Base-by-base conservation (phyloP, 2,888 invertebrate genomes). In the Neoscelio sp. region DNA sequence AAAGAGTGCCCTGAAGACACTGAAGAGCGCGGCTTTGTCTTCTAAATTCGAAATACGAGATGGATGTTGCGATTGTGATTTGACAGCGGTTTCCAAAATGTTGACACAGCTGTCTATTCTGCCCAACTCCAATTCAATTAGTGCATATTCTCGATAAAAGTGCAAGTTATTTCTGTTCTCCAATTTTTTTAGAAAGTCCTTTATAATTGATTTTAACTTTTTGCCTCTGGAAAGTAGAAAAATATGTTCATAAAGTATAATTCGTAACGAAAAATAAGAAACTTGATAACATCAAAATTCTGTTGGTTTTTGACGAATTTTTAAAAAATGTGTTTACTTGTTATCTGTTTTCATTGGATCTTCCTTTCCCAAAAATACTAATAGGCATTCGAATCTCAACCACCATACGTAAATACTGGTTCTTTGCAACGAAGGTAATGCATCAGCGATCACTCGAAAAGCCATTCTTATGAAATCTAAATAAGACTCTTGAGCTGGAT, bases 101-200 rank as follows among this genome's bases (percentile, higher is more conserved):
- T 91, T 92, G n/a, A 92, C 80, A 64, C 92, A 91, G 38, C 85
- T 90, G 8, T 92, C 91, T 4, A 85, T 78, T 81, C 91, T 91
- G 10, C 91, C 92, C 26, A 92, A 87, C 87, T 93, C 93, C 56
- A 90, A 90, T 86, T 94, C 94, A 64, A 93, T 91, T 48, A 94
- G 85, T 5, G 93, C 94, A 85, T 93, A 93, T 87, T 94, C 94
- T 2, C 92, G 91, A 84, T 93, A 95, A 78, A 93, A 92, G 56
- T 93, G 89, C 15, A 93, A 85, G 80, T 93, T 92, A 80, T 92
- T 92, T 23, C 94, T 89, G 84, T 94, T 93, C 28, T 91, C 90
- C 0, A 91, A 91, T 33, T 88, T 89, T 70, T 93, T 93, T 0
- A 94, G 83, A 44, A 94, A 89, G 10, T 91, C 91, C 80, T 94